These are phyloP conservation scores for Psilopogon haemacephalus DNA, from an alignment of 2,113 vertebrate species.

Conservation along the genomic window DNA sequence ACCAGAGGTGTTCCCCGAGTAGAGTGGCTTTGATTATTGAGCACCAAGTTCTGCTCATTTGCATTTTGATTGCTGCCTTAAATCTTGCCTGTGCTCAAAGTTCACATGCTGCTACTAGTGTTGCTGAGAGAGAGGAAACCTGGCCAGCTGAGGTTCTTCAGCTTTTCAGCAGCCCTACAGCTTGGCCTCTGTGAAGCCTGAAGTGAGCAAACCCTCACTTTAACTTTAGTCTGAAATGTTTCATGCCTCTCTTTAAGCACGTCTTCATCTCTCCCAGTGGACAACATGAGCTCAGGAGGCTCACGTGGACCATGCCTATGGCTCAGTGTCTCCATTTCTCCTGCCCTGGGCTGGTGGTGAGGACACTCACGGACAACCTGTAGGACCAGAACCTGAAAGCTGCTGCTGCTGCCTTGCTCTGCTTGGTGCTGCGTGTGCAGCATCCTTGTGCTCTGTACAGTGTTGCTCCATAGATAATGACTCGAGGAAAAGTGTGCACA, in stretches of 20 bases:
- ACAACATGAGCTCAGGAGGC: background rate
- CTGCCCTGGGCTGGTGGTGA: background rate
- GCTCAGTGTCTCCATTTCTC: background rate
- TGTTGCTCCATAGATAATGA: fast-evolving
- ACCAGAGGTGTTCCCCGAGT: background rate
- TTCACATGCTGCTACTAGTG: fast-evolving
- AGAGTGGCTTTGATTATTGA: background rate
- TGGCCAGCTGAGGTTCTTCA: background rate
- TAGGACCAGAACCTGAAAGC: background rate
- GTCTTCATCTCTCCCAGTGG: background rate
- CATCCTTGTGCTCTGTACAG: background rate
- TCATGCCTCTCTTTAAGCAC: background rate
- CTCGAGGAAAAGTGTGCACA: background rate
- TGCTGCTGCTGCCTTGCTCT: background rate
- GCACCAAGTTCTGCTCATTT: background rate
- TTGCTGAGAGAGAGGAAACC: background rate
- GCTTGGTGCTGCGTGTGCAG: background rate
- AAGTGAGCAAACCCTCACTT: background rate
- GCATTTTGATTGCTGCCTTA: background rate
- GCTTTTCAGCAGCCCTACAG: background rate
- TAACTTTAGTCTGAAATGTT: background rate
- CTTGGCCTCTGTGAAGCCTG: background rate
- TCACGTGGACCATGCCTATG: background rate
- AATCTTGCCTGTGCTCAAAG: background rate
- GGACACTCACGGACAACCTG: fast-evolving